Conservation (phyloP, 2,113 vertebrate genomes). For the Thunnus maccoyii region DNA sequence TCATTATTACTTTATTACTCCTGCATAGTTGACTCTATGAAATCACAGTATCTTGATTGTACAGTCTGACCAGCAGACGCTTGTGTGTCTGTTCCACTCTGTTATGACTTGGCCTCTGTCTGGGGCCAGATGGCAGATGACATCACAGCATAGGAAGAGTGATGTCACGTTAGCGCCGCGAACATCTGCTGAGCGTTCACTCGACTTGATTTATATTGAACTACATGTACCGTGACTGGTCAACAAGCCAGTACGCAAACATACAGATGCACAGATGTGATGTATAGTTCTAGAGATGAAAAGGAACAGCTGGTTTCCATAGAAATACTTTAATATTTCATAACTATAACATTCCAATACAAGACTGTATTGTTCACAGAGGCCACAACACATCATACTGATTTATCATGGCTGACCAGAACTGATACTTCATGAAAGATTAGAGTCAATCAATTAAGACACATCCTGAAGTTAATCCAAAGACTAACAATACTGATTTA, state of each 20-base stretch:
- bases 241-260: conserved; percentile 15
- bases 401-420: background rate
- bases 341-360: background rate
- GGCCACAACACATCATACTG: background rate
- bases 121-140: conserved; percentile 68
- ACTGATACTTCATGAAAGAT: background rate
- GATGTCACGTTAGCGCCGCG: conserved; percentile 53
- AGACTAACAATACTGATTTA: too few species aligned
- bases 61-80: conserved; percentile 4
- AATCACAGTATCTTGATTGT: too few species aligned
- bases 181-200: conserved; percentile 68
- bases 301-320: background rate
- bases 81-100: conserved; percentile 15
- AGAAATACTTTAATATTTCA: background rate
- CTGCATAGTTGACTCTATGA: background rate
- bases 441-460: too few species aligned
- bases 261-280: conserved; percentile 40
- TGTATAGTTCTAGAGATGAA: background rate
- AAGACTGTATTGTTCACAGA: background rate
- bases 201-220: conserved; percentile 15
- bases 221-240: conserved; percentile 41
- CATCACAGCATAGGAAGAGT: conserved; percentile 60
- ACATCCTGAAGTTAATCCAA: too few species aligned
- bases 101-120: conserved; percentile 23
- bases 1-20: conserved; percentile 21